Evolutionary conservation across 1,140 invertebrate species (phyloP).

Genomic region (Parapsyche elsis): DNA sequence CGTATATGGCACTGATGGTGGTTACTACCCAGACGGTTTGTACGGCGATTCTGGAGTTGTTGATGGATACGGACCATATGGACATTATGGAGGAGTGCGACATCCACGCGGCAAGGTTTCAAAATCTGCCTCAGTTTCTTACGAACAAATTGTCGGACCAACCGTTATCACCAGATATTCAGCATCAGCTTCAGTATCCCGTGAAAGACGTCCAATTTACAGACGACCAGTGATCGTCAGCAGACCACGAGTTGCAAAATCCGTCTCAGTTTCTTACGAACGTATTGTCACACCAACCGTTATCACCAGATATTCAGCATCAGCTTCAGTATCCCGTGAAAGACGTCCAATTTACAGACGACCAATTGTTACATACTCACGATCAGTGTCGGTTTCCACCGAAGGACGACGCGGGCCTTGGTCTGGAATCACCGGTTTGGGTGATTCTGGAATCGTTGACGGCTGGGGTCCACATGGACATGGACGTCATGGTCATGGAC

Average conservation of each 20-base stretch:
- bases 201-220: background rate
- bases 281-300: slow-evolving; percentile 17
- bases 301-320: background rate
- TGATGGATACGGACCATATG: slow-evolving; percentile 10
- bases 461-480: slow-evolving; percentile 34
- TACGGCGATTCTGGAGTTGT: background rate
- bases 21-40: background rate
- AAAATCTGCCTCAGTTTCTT: background rate
- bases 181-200: slow-evolving; percentile 12
- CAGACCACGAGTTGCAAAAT: slow-evolving; percentile 21
- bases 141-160: slow-evolving; percentile 16
- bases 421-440: background rate
- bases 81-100: background rate
- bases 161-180: background rate
- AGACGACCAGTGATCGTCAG: slow-evolving; percentile 18
- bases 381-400: background rate
- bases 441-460: background rate
- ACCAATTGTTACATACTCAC: background rate
- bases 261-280: slow-evolving; percentile 5
- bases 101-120: background rate
- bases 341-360: background rate
- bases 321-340: slow-evolving; percentile 4
- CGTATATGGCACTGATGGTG: background rate
- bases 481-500: background rate
- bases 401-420: background rate